Evolutionary conservation across 2,113 vertebrate species (phyloP), one percentile per base, ranked within the genome.

Genomic region (Phalacrocorax pelagicus): DNA sequence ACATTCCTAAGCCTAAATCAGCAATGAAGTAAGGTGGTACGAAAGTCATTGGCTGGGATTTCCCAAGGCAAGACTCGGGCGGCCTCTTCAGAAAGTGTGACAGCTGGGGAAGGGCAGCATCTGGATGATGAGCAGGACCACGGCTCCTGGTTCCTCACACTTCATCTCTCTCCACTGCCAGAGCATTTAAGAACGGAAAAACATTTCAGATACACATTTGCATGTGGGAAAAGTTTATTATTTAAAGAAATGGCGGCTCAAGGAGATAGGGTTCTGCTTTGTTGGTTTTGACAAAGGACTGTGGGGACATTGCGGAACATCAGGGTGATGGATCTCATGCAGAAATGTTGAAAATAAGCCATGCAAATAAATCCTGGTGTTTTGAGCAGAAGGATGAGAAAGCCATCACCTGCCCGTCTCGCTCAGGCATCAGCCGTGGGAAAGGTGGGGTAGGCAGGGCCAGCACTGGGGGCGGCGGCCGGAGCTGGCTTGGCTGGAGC

Each of bases 131-230:
- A 8, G 46, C 54, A 38, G 22, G 36, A 52, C 38, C 51, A 21
- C 0, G 3, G 23, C 34, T 44, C 52, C 32, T 1, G 3, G 27
- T 10, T 66, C 46, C 29, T 79, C 74, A n/a, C 1, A 3, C 34
- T 55, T 71, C 24, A 49, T 46, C 59, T 15, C 26, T 51, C 29
- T 72, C 51, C 26, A 4, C 36, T 16, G 34, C 23, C 46, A 61
- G 54, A 47, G 67, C 10, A 10, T 18, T 34, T 54, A 46, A 15
- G 38, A 40, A 81, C 12, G 54, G 36, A 57, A 70, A 75, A 82
- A 55, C 12, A 17, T 36, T 40, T 40, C 23, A 10, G 49, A 32
- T 36, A 30, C 0, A 1, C 36, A 78, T 57, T 21, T 14, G 40
- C 40, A n/a, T 8, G 40, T 22, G 47, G 62, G 70, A 54, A 32